Percentiles rank a stretch among this genome's conserved stretches.
phyloP scores from a whole-genome alignment of 2,797 vertebrate species.

The Dendrocincla tyrannina region DNA sequence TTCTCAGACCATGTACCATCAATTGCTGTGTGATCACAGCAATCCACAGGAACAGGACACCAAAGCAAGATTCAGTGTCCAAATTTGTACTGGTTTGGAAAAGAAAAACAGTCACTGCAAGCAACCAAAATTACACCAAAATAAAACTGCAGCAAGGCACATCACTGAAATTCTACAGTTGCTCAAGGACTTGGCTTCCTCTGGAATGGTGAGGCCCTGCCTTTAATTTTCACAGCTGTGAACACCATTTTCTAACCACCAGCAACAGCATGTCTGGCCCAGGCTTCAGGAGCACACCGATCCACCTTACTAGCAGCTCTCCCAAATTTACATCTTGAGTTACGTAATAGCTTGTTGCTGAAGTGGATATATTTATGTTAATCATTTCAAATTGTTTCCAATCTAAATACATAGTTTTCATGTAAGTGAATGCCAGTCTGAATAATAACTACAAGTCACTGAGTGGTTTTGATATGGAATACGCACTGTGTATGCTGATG shows the following conservation, averaged over 20 bases:
- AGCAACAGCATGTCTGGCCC: neutral
- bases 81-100: constrained; percentile 25
- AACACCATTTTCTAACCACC: neutral
- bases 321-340: neutral
- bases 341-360: neutral
- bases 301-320: neutral
- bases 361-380: constrained; percentile 12
- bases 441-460: neutral
- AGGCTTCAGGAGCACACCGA: neutral
- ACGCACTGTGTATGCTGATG: neutral
- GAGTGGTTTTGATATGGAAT: neutral
- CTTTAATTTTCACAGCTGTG: neutral
- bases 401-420: constrained; percentile 30
- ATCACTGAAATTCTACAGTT: constrained; percentile 43
- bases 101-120: neutral
- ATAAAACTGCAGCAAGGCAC: constrained; percentile 46
- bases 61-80: constrained; percentile 43
- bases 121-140: constrained; percentile 39
- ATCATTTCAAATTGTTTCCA: constrained; percentile 22
- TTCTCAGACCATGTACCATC: constrained; percentile 30
- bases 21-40: constrained; percentile 16
- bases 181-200: constrained; percentile 45
- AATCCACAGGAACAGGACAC: constrained; percentile 34
- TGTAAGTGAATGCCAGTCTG: neutral
- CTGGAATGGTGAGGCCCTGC: neutral